phyloP scores from a whole-genome alignment of 2,113 vertebrate genomes.

The Echinops telfairi region DNA sequence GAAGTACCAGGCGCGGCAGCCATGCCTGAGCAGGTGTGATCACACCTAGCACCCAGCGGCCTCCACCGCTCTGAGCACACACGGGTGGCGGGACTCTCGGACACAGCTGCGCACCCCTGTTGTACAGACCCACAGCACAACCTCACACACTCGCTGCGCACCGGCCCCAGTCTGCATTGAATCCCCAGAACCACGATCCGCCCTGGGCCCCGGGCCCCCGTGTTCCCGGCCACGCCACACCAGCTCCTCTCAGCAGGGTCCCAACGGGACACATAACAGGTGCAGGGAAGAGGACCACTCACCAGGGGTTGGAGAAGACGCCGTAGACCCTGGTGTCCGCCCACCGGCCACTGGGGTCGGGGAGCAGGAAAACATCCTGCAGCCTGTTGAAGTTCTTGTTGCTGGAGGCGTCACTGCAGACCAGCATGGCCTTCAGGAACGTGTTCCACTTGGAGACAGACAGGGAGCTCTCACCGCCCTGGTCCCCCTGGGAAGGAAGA shows the following conservation, averaged over 20 bases:
- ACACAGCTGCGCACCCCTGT: neutral
- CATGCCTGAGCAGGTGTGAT: constrained; percentile 59
- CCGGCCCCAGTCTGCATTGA: neutral
- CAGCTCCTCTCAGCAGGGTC: neutral
- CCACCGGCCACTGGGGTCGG: constrained; percentile 86
- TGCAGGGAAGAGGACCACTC: constrained; percentile 67
- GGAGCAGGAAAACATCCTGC: constrained; percentile 91
- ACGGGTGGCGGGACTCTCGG: neutral
- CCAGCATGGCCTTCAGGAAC: constrained; percentile 94
- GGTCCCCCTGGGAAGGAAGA: constrained; percentile 88
- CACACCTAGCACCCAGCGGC: constrained; percentile 19
- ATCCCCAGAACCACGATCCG: neutral
- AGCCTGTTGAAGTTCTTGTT: constrained; percentile 94
- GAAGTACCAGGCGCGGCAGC: constrained; percentile 52
- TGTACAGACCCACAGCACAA: neutral
- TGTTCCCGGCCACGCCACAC: neutral
- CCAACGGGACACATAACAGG: neutral
- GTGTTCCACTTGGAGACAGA: constrained; percentile 95
- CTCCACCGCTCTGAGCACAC: neutral
- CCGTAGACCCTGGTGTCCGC: constrained; percentile 89
- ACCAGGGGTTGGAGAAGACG: constrained; percentile 96
- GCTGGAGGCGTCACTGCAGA: constrained; percentile 91
- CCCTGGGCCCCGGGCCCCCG: neutral
- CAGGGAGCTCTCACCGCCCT: constrained; percentile 90
- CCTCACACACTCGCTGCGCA: neutral